Percentiles rank a stretch among this genome's conserved stretches.
Evolutionary conservation across 1,140 invertebrate species (phyloP).

Genomic region (Megalopta genalis): DNA sequence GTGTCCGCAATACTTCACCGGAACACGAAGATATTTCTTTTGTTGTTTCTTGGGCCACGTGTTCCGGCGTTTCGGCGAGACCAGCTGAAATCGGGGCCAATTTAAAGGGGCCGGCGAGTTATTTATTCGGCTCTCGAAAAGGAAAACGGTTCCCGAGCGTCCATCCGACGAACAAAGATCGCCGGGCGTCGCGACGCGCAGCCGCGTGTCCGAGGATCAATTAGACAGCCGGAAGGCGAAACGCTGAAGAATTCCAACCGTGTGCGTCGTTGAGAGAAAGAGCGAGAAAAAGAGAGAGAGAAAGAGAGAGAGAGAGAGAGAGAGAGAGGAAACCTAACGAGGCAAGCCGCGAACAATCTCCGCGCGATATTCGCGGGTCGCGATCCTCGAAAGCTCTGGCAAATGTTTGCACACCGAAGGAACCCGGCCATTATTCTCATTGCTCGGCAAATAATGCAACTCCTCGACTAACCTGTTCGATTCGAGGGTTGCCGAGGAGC

Average conservation of each 20-base stretch:
- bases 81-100: conserved; percentile 8
- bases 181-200: neutral
- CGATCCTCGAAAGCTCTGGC: conserved; percentile 47
- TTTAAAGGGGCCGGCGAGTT: conserved; percentile 1
- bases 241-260: conserved; percentile 45
- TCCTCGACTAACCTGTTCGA: conserved; percentile 64
- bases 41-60: too few relatives aligned
- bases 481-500: conserved; percentile 16
- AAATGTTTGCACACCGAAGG: conserved; percentile 59
- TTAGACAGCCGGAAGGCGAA: conserved; percentile 29
- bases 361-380: conserved; percentile 33
- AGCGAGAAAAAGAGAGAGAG: neutral
- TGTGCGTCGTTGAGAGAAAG: neutral
- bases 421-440: conserved; percentile 61
- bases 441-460: conserved; percentile 73
- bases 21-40: too few relatives aligned
- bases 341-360: conserved; percentile 41
- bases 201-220: conserved; percentile 12
- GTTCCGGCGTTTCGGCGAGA: neutral
- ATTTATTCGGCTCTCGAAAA: conserved; percentile 28
- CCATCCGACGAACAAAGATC: neutral
- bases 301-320: conserved; percentile 11
- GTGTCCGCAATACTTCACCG: too few relatives aligned
- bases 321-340: conserved; percentile 48
- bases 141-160: conserved; percentile 19